Evolutionary conservation across 2,888 invertebrate species (phyloP).

Genomic region (Rhabditophanes sp.): DNA sequence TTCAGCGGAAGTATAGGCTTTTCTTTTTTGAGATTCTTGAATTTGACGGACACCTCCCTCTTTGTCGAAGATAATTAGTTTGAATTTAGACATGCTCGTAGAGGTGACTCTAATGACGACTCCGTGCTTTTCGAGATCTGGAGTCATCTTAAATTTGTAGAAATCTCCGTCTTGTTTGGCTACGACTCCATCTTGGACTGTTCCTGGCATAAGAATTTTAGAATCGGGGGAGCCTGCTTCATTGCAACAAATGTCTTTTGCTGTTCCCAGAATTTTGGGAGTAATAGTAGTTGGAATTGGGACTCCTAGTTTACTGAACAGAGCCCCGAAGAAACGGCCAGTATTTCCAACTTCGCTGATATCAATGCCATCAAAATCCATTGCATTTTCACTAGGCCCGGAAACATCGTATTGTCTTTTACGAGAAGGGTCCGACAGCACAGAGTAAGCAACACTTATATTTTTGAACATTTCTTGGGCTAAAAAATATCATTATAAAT

Average conservation of each 20-base stretch:
- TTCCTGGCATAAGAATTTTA: constrained; percentile 22
- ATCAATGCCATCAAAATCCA: constrained; percentile 42
- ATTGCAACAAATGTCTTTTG: constrained; percentile 29
- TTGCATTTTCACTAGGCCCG: constrained; percentile 33
- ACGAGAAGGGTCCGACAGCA: constrained; percentile 43
- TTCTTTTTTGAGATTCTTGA: constrained; percentile 36
- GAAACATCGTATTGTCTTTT: constrained; percentile 43
- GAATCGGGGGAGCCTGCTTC: constrained; percentile 12
- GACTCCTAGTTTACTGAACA: constrained; percentile 42
- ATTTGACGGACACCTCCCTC: constrained; percentile 44
- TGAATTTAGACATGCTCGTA: constrained; percentile 41
- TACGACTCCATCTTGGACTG: constrained; percentile 19
- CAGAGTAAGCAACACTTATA: constrained; percentile 43
- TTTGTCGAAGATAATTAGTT: constrained; percentile 42
- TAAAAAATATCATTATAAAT: constrained; percentile 11
- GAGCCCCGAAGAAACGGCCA: constrained; percentile 14
- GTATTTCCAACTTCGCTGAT: constrained; percentile 42
- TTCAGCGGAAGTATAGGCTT: constrained; percentile 36
- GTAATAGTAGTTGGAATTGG: constrained; percentile 44
- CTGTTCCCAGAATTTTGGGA: constrained; percentile 39
- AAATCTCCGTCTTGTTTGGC: constrained; percentile 39
- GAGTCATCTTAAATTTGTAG: constrained; percentile 27
- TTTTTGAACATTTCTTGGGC: constrained; percentile 43
- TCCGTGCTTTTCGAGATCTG: constrained; percentile 25
- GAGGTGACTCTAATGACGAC: constrained; percentile 38